These are phyloP conservation scores for Microcebus tavaratra DNA, from an alignment of 2,113 vertebrate genomes.

Conservation along the genomic window DNA sequence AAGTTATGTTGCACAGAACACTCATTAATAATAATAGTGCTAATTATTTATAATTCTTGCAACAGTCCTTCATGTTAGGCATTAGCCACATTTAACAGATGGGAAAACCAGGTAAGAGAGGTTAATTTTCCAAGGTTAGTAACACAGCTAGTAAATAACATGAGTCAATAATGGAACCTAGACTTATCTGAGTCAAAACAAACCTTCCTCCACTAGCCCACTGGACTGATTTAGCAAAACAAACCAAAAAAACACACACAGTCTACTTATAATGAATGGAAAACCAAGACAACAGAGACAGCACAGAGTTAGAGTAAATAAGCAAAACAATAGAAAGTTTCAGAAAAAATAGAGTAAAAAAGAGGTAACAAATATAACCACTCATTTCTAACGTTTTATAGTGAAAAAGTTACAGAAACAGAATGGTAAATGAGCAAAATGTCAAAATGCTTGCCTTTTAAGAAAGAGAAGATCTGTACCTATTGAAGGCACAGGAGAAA, in stretches of 20 bases:
- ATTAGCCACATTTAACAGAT: slow-evolving; percentile 2
- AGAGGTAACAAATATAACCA: not conserved
- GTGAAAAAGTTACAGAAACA: not conserved
- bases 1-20: not conserved
- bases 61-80: not conserved
- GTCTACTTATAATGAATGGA: not conserved
- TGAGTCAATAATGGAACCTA: not conserved
- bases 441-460: not conserved
- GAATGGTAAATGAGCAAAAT: not conserved
- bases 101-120: not conserved
- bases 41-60: slow-evolving; percentile 2
- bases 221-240: not conserved
- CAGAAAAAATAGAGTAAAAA: slow-evolving; percentile 23
- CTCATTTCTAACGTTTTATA: not conserved
- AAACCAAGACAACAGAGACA: not conserved
- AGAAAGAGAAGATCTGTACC: not conserved
- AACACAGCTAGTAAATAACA: not conserved
- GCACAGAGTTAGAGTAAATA: not conserved
- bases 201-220: not conserved
- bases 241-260: not conserved
- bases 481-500: not conserved
- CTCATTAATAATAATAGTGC: not conserved
- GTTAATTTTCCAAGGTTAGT: not conserved
- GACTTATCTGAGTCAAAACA: slow-evolving; percentile 16
- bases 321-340: not conserved